These are phyloP conservation scores for Trematomus loennbergii DNA, from an alignment of 2,113 vertebrate species.

Conservation along the genomic window DNA sequence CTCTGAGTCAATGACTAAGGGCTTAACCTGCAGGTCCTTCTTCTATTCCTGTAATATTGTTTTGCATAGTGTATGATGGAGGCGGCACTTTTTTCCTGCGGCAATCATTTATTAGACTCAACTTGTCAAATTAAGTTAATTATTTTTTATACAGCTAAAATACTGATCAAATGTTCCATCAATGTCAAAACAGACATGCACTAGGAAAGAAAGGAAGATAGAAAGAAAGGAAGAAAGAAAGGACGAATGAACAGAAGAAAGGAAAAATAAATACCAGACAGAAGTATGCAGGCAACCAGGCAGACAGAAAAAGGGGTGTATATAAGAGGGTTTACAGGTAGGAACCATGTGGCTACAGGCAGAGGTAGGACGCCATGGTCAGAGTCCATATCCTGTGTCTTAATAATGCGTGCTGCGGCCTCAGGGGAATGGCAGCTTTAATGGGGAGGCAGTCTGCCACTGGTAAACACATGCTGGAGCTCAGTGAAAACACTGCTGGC, in stretches of 20 bases:
- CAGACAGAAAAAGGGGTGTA: conserved; percentile 56
- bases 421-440: conserved; percentile 76
- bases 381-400: conserved; percentile 81
- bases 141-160: conserved; percentile 52
- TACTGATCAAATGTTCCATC: conserved; percentile 14
- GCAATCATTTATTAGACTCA: conserved; percentile 56
- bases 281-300: conserved; percentile 53
- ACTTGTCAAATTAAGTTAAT: conserved; percentile 3
- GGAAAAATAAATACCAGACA: conserved; percentile 16
- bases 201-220: not conserved
- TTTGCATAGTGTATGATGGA: conserved; percentile 68
- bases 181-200: conserved; percentile 11
- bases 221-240: conserved; percentile 7
- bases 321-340: conserved; percentile 77
- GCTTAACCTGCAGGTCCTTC: conserved; percentile 48
- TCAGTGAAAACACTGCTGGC: conserved; percentile 72
- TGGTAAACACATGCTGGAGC: conserved; percentile 81
- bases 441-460: conserved; percentile 78
- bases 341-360: conserved; percentile 78
- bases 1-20: not conserved
- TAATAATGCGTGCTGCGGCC: conserved; percentile 74
- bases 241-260: conserved; percentile 10
- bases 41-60: conserved; percentile 53
- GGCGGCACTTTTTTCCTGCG: conserved; percentile 37
- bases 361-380: conserved; percentile 70